Base-by-base conservation (phyloP, 23 tunicate species). In the Diplosoma virens region DNA sequence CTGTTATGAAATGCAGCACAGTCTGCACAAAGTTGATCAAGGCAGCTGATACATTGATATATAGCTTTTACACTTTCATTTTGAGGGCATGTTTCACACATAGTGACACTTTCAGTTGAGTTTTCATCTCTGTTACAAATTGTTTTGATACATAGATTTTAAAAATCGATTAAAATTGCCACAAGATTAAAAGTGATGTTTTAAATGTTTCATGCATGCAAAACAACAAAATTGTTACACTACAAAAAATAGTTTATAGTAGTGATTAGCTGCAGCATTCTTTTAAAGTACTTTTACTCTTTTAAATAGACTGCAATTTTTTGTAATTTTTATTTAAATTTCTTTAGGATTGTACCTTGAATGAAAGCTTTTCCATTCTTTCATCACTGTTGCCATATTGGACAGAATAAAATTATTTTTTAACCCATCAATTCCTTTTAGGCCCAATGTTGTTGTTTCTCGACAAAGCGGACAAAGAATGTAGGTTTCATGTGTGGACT, bases 1-100 rank as follows among this genome's bases (percentile, higher is more conserved):
- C 93, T 63, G 37, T 70, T 80, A 47, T 87, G 93, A 47, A 87
- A 87, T 9, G 93, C 86, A 5, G 86, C 85, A 70, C 93, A 87
- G 58, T 80, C 84, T 9, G 85, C 93, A 66, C 93, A 87, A 11
- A 87, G 48, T 9, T 73, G 71, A 53, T 87, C 93, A n/a, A 87
- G 76, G 63, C 93, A 87, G 29, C 75, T 82, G 16, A 87, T 59
- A 33, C 93, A 87, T 66, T 87, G 85, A 73, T 35, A 80, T 34
- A 81, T 87, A 1, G 93, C 93, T 82, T 73, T 87, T 18, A 72
- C 64, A 28, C 30, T 30, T 31, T 79, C 84, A 21, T 73, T 73
- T 0, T 41, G 33, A 1, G 93, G 93, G 37, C 93, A 87, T 0
- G 85, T 87, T 21, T 73, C 67, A 65, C 93, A 87, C 79, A 73